These are phyloP conservation scores for Leucosticte australis DNA, from an alignment of 2,113 vertebrate species.

Conservation along the genomic window DNA sequence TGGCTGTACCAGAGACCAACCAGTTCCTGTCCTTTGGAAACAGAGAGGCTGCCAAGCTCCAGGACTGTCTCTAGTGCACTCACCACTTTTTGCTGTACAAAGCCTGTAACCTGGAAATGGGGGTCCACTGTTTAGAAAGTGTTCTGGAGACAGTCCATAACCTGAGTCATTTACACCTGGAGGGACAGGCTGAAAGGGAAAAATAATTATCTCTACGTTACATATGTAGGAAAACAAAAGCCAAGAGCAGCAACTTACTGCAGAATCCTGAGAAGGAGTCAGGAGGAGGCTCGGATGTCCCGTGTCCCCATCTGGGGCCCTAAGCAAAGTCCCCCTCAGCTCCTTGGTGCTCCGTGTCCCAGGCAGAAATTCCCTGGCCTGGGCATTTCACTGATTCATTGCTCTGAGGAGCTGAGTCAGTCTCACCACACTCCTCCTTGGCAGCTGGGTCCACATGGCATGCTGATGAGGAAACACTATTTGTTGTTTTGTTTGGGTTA, in stretches of 20 bases:
- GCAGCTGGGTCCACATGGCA: not conserved
- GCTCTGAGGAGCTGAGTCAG: not conserved
- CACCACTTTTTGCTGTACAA: not conserved
- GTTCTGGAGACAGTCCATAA: not conserved
- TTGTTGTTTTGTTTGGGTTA: conserved; percentile 6
- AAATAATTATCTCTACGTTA: not conserved
- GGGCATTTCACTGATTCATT: not conserved
- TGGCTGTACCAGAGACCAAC: rapidly evolving
- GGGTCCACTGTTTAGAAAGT: rapidly evolving
- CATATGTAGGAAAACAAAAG: not conserved
- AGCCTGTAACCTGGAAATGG: not conserved
- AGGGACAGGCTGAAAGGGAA: not conserved
- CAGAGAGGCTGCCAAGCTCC: not conserved
- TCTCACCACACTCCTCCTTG: not conserved
- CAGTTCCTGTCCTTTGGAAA: not conserved
- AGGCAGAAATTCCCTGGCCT: not conserved
- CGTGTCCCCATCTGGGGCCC: not conserved
- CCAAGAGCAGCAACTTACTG: not conserved
- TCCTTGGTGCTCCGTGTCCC: not conserved
- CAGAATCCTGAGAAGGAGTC: not conserved
- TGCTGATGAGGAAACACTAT: not conserved
- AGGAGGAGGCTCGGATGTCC: not conserved
- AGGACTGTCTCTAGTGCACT: not conserved
- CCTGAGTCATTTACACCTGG: not conserved
- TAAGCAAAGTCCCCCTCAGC: not conserved